These are phyloP conservation scores for Protaetia brevitarsis DNA, from an alignment of 1,140 invertebrate species.

Conservation along the genomic window DNA sequence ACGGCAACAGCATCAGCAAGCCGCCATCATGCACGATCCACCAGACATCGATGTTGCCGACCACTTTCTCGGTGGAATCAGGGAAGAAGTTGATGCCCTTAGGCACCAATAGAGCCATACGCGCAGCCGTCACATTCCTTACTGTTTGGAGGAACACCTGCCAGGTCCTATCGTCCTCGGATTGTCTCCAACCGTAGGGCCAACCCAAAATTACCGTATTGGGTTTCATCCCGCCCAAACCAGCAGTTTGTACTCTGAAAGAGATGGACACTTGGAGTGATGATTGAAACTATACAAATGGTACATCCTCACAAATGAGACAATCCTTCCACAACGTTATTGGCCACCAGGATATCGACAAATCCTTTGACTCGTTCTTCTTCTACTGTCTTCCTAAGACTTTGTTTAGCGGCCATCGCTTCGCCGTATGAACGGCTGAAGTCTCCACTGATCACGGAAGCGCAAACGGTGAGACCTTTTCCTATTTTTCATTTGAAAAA, in stretches of 20 bases:
- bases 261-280: background rate
- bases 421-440: slow-evolving; percentile 72
- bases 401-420: slow-evolving; percentile 79
- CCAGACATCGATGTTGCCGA: slow-evolving; percentile 98
- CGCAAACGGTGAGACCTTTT: slow-evolving; percentile 91
- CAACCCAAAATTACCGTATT: slow-evolving; percentile 98
- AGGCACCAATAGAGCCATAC: slow-evolving; percentile 89
- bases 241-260: slow-evolving; percentile 88
- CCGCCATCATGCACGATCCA: slow-evolving; percentile 99
- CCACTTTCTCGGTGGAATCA: slow-evolving; percentile 83
- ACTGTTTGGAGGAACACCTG: slow-evolving; percentile 84
- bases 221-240: slow-evolving; percentile 95
- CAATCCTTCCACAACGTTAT: slow-evolving; percentile 80
- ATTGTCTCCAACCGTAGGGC: slow-evolving; percentile 94
- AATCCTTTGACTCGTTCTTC: slow-evolving; percentile 97
- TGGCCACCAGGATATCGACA: slow-evolving; percentile 86
- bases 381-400: slow-evolving; percentile 79
- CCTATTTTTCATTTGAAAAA: no score
- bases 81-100: slow-evolving; percentile 98
- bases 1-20: slow-evolving; percentile 94
- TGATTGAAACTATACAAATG: background rate
- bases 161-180: slow-evolving; percentile 80
- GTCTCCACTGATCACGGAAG: slow-evolving; percentile 85
- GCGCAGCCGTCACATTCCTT: slow-evolving; percentile 74
- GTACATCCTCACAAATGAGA: slow-evolving; percentile 76